phyloP scores from a whole-genome alignment of 2,888 invertebrate species.

The Folsomia candida region DNA sequence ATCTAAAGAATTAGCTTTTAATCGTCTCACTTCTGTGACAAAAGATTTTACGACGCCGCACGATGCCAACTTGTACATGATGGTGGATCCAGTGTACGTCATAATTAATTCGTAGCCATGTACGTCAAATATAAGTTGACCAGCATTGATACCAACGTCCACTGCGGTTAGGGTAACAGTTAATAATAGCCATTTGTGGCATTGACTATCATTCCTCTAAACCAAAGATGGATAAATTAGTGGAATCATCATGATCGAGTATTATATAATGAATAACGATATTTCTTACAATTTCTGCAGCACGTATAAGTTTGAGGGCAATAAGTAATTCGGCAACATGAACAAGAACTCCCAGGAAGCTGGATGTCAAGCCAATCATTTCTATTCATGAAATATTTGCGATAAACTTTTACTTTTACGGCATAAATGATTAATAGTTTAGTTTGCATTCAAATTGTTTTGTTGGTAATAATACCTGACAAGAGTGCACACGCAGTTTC shows the following conservation, averaged over 20 bases:
- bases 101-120: slow-evolving; percentile 9
- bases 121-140: neutral
- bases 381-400: too few species aligned
- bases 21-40: slow-evolving; percentile 2
- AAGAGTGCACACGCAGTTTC: neutral
- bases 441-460: too few species aligned
- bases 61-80: slow-evolving; percentile 14
- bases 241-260: neutral
- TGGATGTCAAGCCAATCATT: neutral
- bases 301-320: slow-evolving; percentile 7
- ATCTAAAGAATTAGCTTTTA: neutral
- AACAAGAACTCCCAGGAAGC: neutral
- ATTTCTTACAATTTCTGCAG: neutral
- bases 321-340: slow-evolving; percentile 5
- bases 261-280: neutral
- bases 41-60: slow-evolving; percentile 19
- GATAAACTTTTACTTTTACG: too few species aligned
- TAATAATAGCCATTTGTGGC: slow-evolving; percentile 12
- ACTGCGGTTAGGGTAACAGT: neutral
- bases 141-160: slow-evolving; percentile 4
- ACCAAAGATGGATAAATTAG: neutral
- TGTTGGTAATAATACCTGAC: slow-evolving; percentile 14
- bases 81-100: slow-evolving; percentile 9
- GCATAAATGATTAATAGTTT: too few species aligned
- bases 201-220: slow-evolving; percentile 13